Evolutionary conservation across 2,888 invertebrate genomes (phyloP).

Genomic region (Phyto melanocephala): DNA sequence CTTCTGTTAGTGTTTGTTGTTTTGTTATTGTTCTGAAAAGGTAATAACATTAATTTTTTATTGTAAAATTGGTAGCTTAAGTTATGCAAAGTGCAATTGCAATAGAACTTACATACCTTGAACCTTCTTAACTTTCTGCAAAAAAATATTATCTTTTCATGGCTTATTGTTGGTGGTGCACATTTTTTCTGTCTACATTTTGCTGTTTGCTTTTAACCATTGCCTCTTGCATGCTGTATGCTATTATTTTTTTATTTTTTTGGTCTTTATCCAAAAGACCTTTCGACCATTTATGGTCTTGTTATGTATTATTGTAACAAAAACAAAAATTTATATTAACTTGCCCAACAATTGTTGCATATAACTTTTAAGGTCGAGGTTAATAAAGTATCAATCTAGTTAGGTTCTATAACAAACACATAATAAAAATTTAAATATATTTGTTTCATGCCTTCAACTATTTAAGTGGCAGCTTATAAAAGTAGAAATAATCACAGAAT

Average conservation of each 20-base stretch:
- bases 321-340: background rate
- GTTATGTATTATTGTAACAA: slow-evolving; percentile 35
- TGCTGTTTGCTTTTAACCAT: background rate
- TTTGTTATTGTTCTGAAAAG: slow-evolving; percentile 43
- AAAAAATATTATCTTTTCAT: slow-evolving; percentile 16
- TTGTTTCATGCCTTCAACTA: background rate
- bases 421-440: slow-evolving; percentile 64
- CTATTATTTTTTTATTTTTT: background rate
- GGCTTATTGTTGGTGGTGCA: slow-evolving; percentile 22
- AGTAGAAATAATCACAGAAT: background rate
- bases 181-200: too few species aligned
- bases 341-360: background rate
- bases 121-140: background rate
- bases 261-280: background rate
- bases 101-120: slow-evolving; percentile 9
- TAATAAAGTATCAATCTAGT: slow-evolving; percentile 61
- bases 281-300: slow-evolving; percentile 41
- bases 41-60: slow-evolving; percentile 57
- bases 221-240: background rate
- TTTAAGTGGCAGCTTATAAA: background rate
- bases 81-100: slow-evolving; percentile 64
- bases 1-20: background rate
- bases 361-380: slow-evolving; percentile 21
- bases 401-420: slow-evolving; percentile 59
- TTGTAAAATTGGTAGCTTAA: slow-evolving; percentile 62